These are phyloP conservation scores for Ctenoplectra terminalis DNA, from an alignment of 1,140 invertebrate species.

Conservation along the genomic window DNA sequence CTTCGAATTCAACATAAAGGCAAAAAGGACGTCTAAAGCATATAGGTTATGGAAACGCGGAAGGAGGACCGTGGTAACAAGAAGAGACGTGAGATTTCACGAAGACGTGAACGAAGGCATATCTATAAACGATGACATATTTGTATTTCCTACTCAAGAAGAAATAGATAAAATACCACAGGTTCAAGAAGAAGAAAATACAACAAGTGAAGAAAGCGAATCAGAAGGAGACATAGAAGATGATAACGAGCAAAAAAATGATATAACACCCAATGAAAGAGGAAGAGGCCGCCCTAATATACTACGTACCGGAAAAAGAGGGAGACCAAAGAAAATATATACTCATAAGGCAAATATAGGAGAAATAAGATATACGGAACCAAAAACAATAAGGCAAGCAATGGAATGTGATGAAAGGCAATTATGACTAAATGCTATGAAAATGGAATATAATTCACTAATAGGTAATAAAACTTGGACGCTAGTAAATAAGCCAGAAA, in stretches of 20 bases:
- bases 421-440: not conserved
- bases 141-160: not conserved
- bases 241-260: not conserved
- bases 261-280: not conserved
- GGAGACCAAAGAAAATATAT: constrained; percentile 27
- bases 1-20: no score
- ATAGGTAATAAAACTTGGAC: not conserved
- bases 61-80: not conserved
- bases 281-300: not conserved
- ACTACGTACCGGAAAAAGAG: constrained; percentile 1
- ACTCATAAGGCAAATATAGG: not conserved
- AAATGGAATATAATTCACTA: not conserved
- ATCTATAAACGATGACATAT: not conserved
- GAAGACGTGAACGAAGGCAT: not conserved
- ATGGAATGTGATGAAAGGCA: not conserved
- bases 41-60: constrained; percentile 5
- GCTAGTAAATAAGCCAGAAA: not conserved
- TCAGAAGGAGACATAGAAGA: not conserved
- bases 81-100: constrained; percentile 1
- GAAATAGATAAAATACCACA: not conserved
- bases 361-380: not conserved
- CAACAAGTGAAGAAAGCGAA: not conserved
- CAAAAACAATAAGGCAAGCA: not conserved
- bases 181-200: not conserved
- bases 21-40: no score